phyloP scores from a whole-genome alignment of 2,797 vertebrate genomes.

The Leptatherina wallacei region DNA sequence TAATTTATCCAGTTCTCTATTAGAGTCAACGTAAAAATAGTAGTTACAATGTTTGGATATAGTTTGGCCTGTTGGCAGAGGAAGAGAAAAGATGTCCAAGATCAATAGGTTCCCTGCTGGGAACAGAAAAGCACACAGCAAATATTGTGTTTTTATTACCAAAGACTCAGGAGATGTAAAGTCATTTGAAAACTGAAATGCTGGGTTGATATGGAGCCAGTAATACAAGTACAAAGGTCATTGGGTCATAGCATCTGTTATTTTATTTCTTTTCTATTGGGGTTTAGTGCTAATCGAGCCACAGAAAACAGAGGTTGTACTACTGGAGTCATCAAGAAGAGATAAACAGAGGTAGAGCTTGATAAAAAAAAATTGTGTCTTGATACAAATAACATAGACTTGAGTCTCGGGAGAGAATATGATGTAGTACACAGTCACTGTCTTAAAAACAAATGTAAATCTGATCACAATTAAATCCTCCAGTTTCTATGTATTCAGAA shows the following conservation, averaged over 20 bases:
- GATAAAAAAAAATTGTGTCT: neutral
- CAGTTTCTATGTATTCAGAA: neutral
- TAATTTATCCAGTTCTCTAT: conserved; percentile 1
- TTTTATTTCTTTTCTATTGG: neutral
- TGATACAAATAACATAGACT: neutral
- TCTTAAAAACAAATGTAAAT: neutral
- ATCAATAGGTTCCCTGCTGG: neutral
- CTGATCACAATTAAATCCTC: neutral
- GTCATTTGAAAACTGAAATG: neutral
- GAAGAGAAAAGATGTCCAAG: neutral
- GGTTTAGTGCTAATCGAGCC: neutral
- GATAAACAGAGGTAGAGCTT: neutral
- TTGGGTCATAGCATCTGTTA: neutral
- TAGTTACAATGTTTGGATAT: neutral
- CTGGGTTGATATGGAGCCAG: neutral
- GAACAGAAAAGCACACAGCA: neutral
- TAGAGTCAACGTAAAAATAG: neutral
- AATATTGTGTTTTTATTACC: neutral
- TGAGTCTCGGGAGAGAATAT: neutral
- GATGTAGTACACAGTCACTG: neutral
- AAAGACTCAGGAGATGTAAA: neutral
- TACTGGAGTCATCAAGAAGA: neutral
- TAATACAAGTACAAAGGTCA: neutral
- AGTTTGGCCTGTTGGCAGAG: neutral
- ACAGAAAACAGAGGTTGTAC: neutral